A percentile compares a stretch with the other conserved stretches of the same genome.
Conservation (phyloP, 2,113 vertebrate genomes). For the Charina bottae region DNA sequence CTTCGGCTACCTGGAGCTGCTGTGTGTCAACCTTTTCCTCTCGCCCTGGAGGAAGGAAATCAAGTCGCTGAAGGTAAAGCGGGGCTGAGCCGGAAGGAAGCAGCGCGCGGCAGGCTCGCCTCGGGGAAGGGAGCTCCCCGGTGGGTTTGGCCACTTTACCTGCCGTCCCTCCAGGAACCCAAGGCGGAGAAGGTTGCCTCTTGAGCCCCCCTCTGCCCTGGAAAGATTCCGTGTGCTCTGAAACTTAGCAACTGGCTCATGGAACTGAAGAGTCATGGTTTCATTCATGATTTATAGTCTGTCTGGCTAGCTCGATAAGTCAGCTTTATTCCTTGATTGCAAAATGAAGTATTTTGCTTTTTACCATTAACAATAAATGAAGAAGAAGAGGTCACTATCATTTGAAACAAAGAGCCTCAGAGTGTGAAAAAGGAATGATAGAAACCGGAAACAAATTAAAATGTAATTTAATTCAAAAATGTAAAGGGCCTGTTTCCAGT, state of each 20-base stretch:
- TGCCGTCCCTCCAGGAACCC: no score
- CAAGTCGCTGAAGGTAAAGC: constrained; percentile 31
- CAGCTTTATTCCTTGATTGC: background rate
- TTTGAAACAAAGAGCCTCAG: no score
- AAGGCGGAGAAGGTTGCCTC: no score
- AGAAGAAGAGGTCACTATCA: no score
- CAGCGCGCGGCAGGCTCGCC: no score
- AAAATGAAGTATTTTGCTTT: constrained; percentile 16
- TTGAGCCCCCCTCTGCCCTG: background rate
- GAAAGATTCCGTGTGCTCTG: background rate
- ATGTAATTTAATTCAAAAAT: no score
- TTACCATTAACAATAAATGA: rapidly evolving
- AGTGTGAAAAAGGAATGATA: no score
- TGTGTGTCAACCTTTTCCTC: constrained; percentile 70
- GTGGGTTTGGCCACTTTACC: no score
- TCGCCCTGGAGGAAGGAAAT: constrained; percentile 73
- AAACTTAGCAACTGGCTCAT: constrained; percentile 1
- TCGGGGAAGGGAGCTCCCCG: no score
- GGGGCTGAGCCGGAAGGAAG: no score
- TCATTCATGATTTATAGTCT: background rate
- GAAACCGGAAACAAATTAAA: no score
- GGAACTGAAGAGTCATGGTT: background rate
- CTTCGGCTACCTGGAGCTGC: constrained; percentile 69
- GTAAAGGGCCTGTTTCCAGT: background rate
- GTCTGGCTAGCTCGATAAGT: background rate